Evolutionary conservation across 2,888 invertebrate species (phyloP).

Genomic region (Hypolimnas misippus): DNA sequence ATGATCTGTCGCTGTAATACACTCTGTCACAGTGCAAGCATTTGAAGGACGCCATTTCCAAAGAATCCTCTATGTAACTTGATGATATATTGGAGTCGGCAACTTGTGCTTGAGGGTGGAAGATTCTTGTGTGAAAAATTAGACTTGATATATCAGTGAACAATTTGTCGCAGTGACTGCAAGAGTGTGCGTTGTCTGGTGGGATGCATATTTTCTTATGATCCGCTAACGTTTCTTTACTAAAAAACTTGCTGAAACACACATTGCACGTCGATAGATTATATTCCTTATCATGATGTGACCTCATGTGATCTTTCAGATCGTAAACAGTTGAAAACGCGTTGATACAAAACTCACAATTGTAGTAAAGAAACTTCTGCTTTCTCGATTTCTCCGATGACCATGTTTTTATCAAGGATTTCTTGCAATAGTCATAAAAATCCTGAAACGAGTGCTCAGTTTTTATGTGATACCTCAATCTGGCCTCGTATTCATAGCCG

Average conservation of each 20-base stretch:
- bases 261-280: conserved; percentile 65
- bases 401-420: conserved; percentile 47
- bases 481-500: conserved; percentile 54
- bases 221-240: conserved; percentile 56
- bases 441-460: conserved; percentile 61
- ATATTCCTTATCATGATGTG: conserved; percentile 62
- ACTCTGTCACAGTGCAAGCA: conserved; percentile 61
- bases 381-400: conserved; percentile 30
- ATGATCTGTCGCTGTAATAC: conserved; percentile 67
- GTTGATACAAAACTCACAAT: conserved; percentile 63
- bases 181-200: conserved; percentile 60
- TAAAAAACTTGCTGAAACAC: conserved; percentile 67
- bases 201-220: conserved; percentile 65
- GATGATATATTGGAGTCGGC: conserved; percentile 64
- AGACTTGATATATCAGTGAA: conserved; percentile 69
- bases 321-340: conserved; percentile 57
- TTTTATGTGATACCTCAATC: conserved; percentile 63
- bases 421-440: conserved; percentile 67
- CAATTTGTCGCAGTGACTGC: conserved; percentile 66
- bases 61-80: conserved; percentile 52
- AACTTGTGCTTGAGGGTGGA: conserved; percentile 68
- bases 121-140: conserved; percentile 66
- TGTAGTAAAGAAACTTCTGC: conserved; percentile 45
- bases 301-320: conserved; percentile 64
- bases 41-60: conserved; percentile 50